Evolutionary conservation across 2,113 vertebrate species (phyloP), one percentile per base, ranked within the genome.

Genomic region (Hemiprocne comata): DNA sequence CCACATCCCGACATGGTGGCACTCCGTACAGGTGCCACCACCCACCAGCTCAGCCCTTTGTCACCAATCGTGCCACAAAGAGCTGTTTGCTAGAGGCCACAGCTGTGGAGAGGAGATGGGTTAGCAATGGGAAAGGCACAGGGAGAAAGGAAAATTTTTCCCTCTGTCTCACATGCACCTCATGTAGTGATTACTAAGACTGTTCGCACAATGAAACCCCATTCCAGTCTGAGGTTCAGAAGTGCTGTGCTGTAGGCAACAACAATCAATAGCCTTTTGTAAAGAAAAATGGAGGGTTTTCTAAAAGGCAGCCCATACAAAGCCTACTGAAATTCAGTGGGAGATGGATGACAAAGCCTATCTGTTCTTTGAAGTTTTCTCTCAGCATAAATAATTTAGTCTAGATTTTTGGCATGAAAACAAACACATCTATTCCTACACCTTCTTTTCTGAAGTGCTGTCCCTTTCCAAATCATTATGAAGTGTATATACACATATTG

Each of bases 391-490:
- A 74, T 62, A 71, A 70, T 77, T 88, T 79, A 70, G 25, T 73
- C 60, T 77, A 54, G 13, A 51, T 78, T 93, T 95, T 85, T 83
- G 50, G 46, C 67, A 83, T 15, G 24, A 67, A 93, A 94, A 42
- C 17, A 93, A 70, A 58, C 26, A 54, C 26, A 33, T 70, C 58
- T 70, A 23, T 83, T 90, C 31, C 67, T 89, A 64, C 17, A 54
- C 65, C 50, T 77, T 46, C 16, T 28, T 40, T 71, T 83, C 71
- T 62, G 7, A 23, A 83, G 58, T 26, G 44, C 20, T 62, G 29
- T 28, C 46, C 40, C n/a, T 88, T 85, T 40, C 60, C 40, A 90
- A 70, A 66, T 62, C 11, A 61, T 57, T 76, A 34, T 29, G 15
- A 82, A 70, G 31, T 7, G 2, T 66, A 71, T 66, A 55, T 26